Conservation (phyloP, 2,113 vertebrate genomes). For the Felis catus region DNA sequence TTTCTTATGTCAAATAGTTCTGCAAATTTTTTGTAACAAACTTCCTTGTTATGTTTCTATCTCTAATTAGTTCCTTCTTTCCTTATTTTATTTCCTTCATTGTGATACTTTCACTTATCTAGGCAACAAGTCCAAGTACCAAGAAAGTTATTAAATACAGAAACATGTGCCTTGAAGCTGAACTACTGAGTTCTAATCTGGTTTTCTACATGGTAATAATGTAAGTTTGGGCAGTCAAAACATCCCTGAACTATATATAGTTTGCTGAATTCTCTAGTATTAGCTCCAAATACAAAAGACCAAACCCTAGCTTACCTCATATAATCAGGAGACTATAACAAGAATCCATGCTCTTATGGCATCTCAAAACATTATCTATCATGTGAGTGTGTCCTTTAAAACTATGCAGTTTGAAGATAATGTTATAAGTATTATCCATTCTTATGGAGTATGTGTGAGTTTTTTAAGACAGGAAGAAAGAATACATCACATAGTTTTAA, state of each 20-base stretch:
- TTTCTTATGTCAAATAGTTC: neutral
- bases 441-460: neutral
- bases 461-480: slow-evolving; percentile 7
- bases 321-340: neutral
- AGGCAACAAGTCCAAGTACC: neutral
- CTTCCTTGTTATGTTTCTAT: neutral
- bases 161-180: neutral
- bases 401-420: neutral
- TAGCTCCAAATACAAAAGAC: neutral
- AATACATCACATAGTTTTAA: neutral
- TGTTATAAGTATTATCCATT: neutral
- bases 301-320: neutral
- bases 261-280: neutral
- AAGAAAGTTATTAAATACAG: neutral
- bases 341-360: neutral
- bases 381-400: neutral
- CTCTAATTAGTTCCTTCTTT: neutral
- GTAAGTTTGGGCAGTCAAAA: neutral
- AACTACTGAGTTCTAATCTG: slow-evolving; percentile 1
- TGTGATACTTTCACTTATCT: neutral
- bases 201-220: neutral
- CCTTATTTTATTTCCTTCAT: neutral
- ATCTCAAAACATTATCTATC: neutral
- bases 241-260: neutral
- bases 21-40: neutral